Conservation (phyloP, 2,797 vertebrate species). For the Thamnophis elegans region DNA sequence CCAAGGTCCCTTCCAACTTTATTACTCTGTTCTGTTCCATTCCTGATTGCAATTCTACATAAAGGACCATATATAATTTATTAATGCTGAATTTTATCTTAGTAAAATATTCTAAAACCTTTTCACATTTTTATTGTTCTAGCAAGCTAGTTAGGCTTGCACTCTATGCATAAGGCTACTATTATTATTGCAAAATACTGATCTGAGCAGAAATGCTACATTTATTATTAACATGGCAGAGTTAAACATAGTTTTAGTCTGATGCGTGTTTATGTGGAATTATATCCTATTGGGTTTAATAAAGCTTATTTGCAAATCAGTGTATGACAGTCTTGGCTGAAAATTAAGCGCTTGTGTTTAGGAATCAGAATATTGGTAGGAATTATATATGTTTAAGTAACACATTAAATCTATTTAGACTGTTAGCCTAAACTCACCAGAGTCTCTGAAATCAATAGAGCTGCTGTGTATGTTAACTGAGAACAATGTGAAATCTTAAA, state of each 20-base stretch:
- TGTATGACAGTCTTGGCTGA: not conserved
- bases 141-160: not conserved
- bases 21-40: not conserved
- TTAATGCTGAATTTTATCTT: not conserved
- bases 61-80: not conserved
- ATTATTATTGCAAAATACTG: not conserved
- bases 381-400: not conserved
- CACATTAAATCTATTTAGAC: not conserved
- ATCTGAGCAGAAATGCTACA: not conserved
- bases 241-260: not conserved
- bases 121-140: not conserved
- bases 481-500: not conserved
- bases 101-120: not conserved
- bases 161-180: not conserved
- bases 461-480: not conserved
- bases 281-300: not conserved
- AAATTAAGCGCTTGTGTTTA: not conserved
- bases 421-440: not conserved
- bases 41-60: not conserved
- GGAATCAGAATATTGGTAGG: not conserved
- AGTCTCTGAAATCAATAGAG: not conserved
- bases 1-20: not conserved
- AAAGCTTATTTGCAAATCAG: not conserved
- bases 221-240: not conserved
- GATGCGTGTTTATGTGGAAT: not conserved